Evolutionary conservation across 2,888 invertebrate species (phyloP).

Genomic region (Mythimna loreyi): DNA sequence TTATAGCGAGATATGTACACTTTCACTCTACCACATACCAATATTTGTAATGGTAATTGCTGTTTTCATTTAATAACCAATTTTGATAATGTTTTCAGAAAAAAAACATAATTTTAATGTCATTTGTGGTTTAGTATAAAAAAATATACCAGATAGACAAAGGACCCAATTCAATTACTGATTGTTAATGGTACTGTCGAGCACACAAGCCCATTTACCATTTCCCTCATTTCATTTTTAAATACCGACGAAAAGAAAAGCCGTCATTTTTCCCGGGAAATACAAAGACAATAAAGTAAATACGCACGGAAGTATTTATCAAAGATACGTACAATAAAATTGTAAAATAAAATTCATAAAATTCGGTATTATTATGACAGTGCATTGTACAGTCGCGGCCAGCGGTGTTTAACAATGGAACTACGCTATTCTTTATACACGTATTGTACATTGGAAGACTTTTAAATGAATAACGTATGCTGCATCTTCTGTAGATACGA

Average conservation of each 20-base stretch:
- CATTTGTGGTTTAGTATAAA: too few species aligned
- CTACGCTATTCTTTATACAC: slow-evolving; percentile 49
- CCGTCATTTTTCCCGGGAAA: too few species aligned
- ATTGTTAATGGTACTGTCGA: not conserved
- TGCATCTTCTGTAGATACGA: not conserved
- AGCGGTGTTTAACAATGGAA: slow-evolving; percentile 49
- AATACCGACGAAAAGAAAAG: not conserved
- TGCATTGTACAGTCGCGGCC: slow-evolving; percentile 32
- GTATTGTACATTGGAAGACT: slow-evolving; percentile 48
- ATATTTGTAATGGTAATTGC: too few species aligned
- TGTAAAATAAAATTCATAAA: slow-evolving; percentile 32
- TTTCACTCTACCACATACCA: too few species aligned
- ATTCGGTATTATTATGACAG: slow-evolving; percentile 17
- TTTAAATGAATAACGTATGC: slow-evolving; percentile 39
- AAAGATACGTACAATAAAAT: slow-evolving; percentile 29
- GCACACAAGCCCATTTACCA: not conserved
- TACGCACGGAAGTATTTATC: slow-evolving; percentile 21
- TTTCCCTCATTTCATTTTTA: not conserved
- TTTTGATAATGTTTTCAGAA: too few species aligned
- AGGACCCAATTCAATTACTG: not conserved
- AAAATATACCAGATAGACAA: too few species aligned
- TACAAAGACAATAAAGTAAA: not conserved
- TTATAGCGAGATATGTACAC: too few species aligned
- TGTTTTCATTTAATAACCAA: too few species aligned
- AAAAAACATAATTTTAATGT: too few species aligned